Percentiles rank a stretch among this genome's conserved stretches.
These are phyloP conservation scores for Scaptomyza tumidula DNA, from an alignment of 2,888 invertebrate species.

Conservation along the genomic window DNA sequence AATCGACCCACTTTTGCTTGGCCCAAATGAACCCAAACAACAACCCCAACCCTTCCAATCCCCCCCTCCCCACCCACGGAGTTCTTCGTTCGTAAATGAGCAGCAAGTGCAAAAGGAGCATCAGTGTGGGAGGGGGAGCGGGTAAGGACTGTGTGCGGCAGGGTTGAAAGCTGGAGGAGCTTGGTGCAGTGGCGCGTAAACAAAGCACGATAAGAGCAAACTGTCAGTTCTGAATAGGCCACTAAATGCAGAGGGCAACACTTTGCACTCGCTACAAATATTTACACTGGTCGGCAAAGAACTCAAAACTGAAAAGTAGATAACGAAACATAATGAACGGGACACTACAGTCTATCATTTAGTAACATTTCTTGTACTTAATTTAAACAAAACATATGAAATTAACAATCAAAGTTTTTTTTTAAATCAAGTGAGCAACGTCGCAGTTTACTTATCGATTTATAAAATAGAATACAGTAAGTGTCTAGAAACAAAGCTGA, in stretches of 20 bases:
- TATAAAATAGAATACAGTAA: too few relatives aligned
- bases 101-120: slow-evolving; percentile 12
- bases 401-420: too few relatives aligned
- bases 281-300: slow-evolving; percentile 42
- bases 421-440: too few relatives aligned
- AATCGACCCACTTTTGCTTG: slow-evolving; percentile 11
- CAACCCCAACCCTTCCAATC: not conserved
- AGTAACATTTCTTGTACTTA: too few relatives aligned
- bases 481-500: too few relatives aligned
- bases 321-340: not conserved
- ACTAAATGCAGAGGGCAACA: slow-evolving; percentile 63
- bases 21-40: slow-evolving; percentile 1
- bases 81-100: not conserved
- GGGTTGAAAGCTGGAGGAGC: slow-evolving; percentile 6
- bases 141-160: not conserved
- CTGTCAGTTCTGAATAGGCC: slow-evolving; percentile 70
- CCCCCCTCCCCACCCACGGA: too few relatives aligned
- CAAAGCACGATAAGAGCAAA: slow-evolving; percentile 68
- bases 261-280: slow-evolving; percentile 46
- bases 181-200: slow-evolving; percentile 63
- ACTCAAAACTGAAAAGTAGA: not conserved
- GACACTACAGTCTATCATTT: too few relatives aligned
- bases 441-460: too few relatives aligned
- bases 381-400: too few relatives aligned
- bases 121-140: not conserved